These are phyloP conservation scores for Autographa pulchrina DNA, from an alignment of 2,888 invertebrate genomes.

Conservation along the genomic window DNA sequence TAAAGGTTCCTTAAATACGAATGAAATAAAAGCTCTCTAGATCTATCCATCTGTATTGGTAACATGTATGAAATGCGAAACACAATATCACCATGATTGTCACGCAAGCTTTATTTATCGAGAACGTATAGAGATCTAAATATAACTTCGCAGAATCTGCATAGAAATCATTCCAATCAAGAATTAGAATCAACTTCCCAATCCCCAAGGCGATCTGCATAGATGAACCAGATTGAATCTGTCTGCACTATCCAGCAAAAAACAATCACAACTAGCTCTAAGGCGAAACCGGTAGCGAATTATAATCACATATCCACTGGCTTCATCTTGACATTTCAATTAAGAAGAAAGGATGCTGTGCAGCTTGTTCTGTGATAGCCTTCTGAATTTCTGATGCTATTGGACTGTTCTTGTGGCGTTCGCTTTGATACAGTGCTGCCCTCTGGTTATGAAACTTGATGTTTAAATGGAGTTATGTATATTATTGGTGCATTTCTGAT, in stretches of 20 bases:
- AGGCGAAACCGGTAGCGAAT: slow-evolving; percentile 66
- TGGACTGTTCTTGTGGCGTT: slow-evolving; percentile 52
- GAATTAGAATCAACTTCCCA: slow-evolving; percentile 6
- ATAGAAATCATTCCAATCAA: neutral
- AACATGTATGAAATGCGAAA: too few species aligned
- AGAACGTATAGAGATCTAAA: neutral
- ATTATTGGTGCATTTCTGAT: slow-evolving; percentile 16
- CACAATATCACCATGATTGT: neutral
- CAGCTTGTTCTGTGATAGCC: slow-evolving; percentile 56
- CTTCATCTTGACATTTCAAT: slow-evolving; percentile 71
- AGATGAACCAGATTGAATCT: slow-evolving; percentile 38
- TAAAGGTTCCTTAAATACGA: neutral
- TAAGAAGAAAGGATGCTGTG: slow-evolving; percentile 55
- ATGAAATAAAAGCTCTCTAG: too few species aligned
- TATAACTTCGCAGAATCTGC: neutral
- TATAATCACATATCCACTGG: slow-evolving; percentile 66
- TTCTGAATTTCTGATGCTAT: slow-evolving; percentile 42
- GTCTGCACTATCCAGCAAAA: slow-evolving; percentile 37
- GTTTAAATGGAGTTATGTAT: slow-evolving; percentile 24
- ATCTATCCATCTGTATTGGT: too few species aligned
- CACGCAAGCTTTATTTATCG: neutral
- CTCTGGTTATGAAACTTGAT: slow-evolving; percentile 43
- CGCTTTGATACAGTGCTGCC: slow-evolving; percentile 48
- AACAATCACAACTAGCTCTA: slow-evolving; percentile 47
- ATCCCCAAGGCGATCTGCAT: slow-evolving; percentile 6